Evolutionary conservation across 2,888 invertebrate species (phyloP).

Genomic region (Agrochola lota): DNA sequence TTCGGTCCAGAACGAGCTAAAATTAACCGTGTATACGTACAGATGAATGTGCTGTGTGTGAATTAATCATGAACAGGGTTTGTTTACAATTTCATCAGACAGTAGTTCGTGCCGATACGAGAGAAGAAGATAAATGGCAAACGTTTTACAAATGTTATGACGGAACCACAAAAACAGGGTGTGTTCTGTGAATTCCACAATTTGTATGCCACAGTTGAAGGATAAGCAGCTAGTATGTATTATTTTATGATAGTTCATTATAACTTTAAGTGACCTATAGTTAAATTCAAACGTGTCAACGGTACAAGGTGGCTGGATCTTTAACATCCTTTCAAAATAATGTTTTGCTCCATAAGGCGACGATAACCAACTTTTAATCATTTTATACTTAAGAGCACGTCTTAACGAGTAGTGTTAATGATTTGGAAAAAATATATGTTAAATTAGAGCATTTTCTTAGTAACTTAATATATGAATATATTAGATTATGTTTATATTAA

Average conservation of each 20-base stretch:
- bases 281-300: conserved; percentile 28
- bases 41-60: too few relatives aligned
- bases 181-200: conserved; percentile 42
- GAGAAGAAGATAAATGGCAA: neutral
- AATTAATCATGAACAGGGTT: too few relatives aligned
- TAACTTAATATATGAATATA: too few relatives aligned
- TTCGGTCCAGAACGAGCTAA: too few relatives aligned
- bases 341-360: neutral
- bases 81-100: too few relatives aligned
- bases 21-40: too few relatives aligned
- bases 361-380: too few relatives aligned
- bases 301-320: conserved; percentile 20
- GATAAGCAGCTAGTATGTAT: conserved; percentile 16
- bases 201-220: conserved; percentile 55
- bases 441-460: too few relatives aligned
- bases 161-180: conserved; percentile 25
- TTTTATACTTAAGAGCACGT: too few relatives aligned
- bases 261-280: conserved; percentile 30
- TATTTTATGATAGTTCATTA: conserved; percentile 24
- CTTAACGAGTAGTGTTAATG: too few relatives aligned
- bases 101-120: neutral
- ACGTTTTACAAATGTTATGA: conserved; percentile 1
- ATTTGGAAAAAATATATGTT: too few relatives aligned
- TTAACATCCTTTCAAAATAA: neutral
- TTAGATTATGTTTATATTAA: too few relatives aligned